These are phyloP conservation scores for Copidosoma floridanum DNA, from an alignment of 1,140 invertebrate genomes.

Conservation along the genomic window DNA sequence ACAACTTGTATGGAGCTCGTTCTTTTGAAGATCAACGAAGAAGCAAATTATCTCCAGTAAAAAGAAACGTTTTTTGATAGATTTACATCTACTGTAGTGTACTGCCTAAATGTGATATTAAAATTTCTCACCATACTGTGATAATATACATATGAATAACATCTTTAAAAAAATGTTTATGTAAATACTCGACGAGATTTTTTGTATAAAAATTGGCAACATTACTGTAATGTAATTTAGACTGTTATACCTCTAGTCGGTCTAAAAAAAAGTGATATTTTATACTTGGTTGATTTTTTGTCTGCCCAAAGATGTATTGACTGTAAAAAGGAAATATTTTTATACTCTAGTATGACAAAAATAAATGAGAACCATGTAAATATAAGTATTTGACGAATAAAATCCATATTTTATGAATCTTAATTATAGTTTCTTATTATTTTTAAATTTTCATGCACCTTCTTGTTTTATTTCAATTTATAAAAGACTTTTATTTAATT, in stretches of 20 bases:
- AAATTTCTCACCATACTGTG: constrained; percentile 45
- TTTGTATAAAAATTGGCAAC: constrained; percentile 5
- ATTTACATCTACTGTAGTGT: constrained; percentile 26
- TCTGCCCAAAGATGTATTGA: too few species aligned
- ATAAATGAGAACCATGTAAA: too few species aligned
- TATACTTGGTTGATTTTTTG: constrained; percentile 45
- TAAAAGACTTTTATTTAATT: too few species aligned
- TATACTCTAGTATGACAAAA: too few species aligned
- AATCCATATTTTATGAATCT: too few species aligned
- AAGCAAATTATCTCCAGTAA: constrained; percentile 64
- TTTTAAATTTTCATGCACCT: too few species aligned
- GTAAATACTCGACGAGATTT: constrained; percentile 16
- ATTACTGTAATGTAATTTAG: too few species aligned
- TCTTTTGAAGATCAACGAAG: constrained; percentile 77
- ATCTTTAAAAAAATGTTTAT: constrained; percentile 20
- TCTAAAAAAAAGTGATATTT: constrained; percentile 42
- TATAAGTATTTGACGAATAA: too few species aligned
- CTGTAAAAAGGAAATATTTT: too few species aligned
- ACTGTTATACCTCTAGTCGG: not conserved
- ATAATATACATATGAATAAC: constrained; percentile 37
- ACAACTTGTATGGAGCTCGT: constrained; percentile 85
- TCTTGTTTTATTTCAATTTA: too few species aligned
- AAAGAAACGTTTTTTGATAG: constrained; percentile 22
- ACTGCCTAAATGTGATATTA: constrained; percentile 40
- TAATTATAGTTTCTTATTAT: too few species aligned